These are phyloP conservation scores for Proisotoma minuta DNA, from an alignment of 2,888 invertebrate genomes.

Conservation along the genomic window DNA sequence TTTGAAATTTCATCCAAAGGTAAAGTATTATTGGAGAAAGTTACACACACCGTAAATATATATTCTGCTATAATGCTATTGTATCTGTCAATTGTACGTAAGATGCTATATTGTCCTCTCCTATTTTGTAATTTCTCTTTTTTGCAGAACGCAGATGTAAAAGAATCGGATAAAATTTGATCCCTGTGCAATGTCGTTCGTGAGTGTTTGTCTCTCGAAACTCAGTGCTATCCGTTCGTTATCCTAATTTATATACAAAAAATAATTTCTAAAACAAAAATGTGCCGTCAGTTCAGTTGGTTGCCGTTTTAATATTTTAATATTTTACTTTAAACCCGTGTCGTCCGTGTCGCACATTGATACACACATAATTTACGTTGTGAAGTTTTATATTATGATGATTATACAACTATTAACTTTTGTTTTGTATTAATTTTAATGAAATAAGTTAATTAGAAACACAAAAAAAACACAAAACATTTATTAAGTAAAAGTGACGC, in stretches of 20 bases:
- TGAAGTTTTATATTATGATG: not conserved
- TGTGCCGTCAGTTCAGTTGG: constrained; percentile 33
- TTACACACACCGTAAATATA: no score
- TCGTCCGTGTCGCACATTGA: no score
- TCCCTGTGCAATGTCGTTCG: not conserved
- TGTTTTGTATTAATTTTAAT: not conserved
- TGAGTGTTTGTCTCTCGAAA: not conserved
- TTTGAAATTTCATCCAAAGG: no score
- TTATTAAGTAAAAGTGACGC: not conserved
- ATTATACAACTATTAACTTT: constrained; percentile 2
- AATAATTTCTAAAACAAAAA: not conserved
- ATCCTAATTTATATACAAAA: not conserved
- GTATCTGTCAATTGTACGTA: no score
- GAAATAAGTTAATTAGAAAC: not conserved
- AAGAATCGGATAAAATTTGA: constrained; percentile 45
- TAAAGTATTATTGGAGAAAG: no score
- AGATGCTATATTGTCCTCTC: no score
- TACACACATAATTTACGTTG: not conserved
- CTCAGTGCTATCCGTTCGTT: not conserved
- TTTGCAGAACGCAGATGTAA: constrained; percentile 48
- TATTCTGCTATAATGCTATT: no score
- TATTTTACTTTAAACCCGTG: no score
- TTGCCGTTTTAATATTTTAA: no score
- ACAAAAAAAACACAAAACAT: not conserved
- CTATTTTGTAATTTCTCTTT: no score